Base-by-base conservation (phyloP, 1,140 invertebrate genomes). In the Cydia amplana region DNA sequence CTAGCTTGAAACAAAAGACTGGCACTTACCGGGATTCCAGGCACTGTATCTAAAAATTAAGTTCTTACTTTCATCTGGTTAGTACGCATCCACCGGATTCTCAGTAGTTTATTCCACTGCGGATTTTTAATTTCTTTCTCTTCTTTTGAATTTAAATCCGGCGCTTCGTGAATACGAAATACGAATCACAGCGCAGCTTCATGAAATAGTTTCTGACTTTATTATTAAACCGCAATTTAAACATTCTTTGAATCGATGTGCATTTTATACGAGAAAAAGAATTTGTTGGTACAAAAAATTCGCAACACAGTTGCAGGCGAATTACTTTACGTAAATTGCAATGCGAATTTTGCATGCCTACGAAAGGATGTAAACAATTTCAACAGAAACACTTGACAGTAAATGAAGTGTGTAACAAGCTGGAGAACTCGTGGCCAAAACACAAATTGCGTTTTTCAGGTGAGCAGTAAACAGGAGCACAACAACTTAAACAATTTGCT, bases 91-190 rank as follows among this genome's bases (percentile, higher is more conserved):
- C 80, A 77, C 82, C 77, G 84, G 79, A 81, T 82, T 80, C 82
- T 77, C 43, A 51, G 55, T 75, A 76, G 78, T 82, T 82, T 82
- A 82, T 83, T 79, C 78, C 79, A 72, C 77, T 70, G 78, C 79
- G 79, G 83, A 79, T 85, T 89, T 87, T 88, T 89, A 89, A 88
- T 89, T 90, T 89, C 79, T 87, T 86, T 81, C 82, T 83, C 78
- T 81, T 82, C 78, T 85, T 74, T 84, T 82, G 78, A 85, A 89
- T 87, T 89, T 85, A 87, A 88, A 87, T 84, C 81, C 82, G 79
- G 80, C 76, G 83, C 82, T 84, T 78, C 79, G 79, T 82, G 86
- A 87, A 87, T 87, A 85, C 79, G 79, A 84, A 86, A 84, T 81
- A 80, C 74, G 77, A 82, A 84, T 74, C 78, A 79, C 76, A 82